phyloP scores from a whole-genome alignment of 2,797 vertebrate species.

The Eremophila alpestris region DNA sequence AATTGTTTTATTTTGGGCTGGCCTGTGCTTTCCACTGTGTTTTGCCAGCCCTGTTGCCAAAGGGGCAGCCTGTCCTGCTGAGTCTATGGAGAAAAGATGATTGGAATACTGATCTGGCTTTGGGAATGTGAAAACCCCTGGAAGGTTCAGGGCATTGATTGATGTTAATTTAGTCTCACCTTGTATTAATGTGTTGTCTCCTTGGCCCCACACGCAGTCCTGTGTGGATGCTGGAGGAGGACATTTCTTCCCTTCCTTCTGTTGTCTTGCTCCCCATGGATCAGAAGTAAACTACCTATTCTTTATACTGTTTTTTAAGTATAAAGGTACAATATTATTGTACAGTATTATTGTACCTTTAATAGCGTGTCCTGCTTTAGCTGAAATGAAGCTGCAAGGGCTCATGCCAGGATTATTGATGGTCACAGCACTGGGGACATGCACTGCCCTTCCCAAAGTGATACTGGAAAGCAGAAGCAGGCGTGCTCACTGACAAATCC shows the following conservation, averaged over 20 bases:
- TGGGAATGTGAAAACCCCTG: background rate
- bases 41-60: background rate
- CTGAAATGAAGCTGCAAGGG: background rate
- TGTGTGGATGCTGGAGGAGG: background rate
- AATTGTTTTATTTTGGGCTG: background rate
- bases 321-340: background rate
- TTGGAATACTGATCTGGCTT: background rate
- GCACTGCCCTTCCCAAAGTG: background rate
- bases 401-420: background rate
- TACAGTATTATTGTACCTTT: background rate
- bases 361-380: background rate
- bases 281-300: background rate
- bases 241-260: background rate
- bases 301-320: background rate
- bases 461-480: conserved; percentile 22
- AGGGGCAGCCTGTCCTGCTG: background rate
- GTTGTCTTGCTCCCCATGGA: background rate
- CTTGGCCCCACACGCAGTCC: background rate
- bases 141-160: background rate
- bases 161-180: background rate
- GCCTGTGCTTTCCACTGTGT: background rate
- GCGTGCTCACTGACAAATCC: background rate
- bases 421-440: background rate
- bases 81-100: background rate
- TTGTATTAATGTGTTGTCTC: background rate